Conservation (phyloP, 37 sponge, comb jelly and placozoan species). For the Crambe crambe region DNA sequence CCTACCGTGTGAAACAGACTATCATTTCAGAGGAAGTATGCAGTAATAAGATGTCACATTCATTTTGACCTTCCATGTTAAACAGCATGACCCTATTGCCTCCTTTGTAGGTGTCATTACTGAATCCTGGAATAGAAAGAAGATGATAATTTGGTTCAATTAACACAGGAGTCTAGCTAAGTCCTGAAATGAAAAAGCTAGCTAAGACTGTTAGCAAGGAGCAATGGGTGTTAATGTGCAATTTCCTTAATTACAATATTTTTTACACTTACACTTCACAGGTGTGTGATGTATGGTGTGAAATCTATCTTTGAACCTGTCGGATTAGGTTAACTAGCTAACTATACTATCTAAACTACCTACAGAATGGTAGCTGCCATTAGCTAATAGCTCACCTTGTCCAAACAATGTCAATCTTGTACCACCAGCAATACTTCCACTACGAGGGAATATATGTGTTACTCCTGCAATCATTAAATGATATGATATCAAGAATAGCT, state of each 20-base stretch:
- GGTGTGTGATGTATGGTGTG: background rate
- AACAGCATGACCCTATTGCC: constrained; percentile 54
- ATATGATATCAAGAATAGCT: background rate
- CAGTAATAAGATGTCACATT: constrained; percentile 60
- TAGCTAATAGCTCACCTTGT: too few relatives aligned
- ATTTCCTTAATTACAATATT: background rate
- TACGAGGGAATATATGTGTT: background rate
- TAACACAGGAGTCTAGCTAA: too few relatives aligned
- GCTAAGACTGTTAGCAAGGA: background rate
- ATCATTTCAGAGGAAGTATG: constrained; percentile 49
- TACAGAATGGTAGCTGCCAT: too few relatives aligned
- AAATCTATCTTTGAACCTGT: too few relatives aligned
- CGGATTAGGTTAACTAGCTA: too few relatives aligned
- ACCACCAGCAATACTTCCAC: constrained; percentile 48
- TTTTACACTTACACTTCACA: background rate
- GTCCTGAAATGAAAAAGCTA: background rate
- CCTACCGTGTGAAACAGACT: constrained; percentile 64
- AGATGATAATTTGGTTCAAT: background rate
- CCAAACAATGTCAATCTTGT: constrained; percentile 23
- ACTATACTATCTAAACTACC: too few relatives aligned
- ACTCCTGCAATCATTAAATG: constrained; percentile 8
- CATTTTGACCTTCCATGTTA: constrained; percentile 1
- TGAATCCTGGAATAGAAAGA: constrained; percentile 40
- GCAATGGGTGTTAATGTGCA: background rate
- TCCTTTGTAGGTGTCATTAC: constrained; percentile 43